Evolutionary conservation across 2,888 invertebrate genomes (phyloP).

Genomic region (Parelbella ahira): DNA sequence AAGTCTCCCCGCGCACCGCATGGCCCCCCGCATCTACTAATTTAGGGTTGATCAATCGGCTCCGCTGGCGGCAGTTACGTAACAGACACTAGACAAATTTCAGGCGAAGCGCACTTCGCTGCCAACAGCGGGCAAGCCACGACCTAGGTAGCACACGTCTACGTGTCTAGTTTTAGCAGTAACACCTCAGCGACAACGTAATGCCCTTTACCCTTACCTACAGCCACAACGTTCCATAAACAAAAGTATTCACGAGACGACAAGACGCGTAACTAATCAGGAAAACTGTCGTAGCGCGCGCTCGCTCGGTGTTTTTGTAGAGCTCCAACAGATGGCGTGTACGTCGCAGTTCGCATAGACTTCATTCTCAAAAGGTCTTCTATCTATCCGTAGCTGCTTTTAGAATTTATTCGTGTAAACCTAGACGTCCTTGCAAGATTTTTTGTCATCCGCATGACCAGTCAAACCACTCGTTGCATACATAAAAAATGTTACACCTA

Average conservation of each 20-base stretch:
- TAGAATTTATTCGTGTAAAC: conserved; percentile 19
- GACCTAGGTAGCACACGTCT: neutral
- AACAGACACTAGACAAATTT: conserved; percentile 56
- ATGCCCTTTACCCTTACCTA: too few species aligned
- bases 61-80: conserved; percentile 58
- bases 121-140: conserved; percentile 3
- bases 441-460: conserved; percentile 15
- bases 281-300: neutral
- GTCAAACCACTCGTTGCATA: conserved; percentile 16
- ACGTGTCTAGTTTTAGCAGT: neutral
- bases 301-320: neutral
- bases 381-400: conserved; percentile 1
- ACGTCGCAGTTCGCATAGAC: neutral
- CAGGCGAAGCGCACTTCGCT: conserved; percentile 30
- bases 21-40: conserved; percentile 63
- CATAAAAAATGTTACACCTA: conserved; percentile 14
- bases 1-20: conserved; percentile 54
- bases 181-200: too few species aligned
- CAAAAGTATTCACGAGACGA: conserved; percentile 1
- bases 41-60: conserved; percentile 79
- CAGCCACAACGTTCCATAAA: neutral
- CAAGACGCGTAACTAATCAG: neutral
- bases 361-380: conserved; percentile 2
- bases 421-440: conserved; percentile 23
- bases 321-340: conserved; percentile 15